Evolutionary conservation across 2,888 invertebrate genomes (phyloP), one percentile per base, ranked within the genome.

Genomic region (Crocallis elinguaria): DNA sequence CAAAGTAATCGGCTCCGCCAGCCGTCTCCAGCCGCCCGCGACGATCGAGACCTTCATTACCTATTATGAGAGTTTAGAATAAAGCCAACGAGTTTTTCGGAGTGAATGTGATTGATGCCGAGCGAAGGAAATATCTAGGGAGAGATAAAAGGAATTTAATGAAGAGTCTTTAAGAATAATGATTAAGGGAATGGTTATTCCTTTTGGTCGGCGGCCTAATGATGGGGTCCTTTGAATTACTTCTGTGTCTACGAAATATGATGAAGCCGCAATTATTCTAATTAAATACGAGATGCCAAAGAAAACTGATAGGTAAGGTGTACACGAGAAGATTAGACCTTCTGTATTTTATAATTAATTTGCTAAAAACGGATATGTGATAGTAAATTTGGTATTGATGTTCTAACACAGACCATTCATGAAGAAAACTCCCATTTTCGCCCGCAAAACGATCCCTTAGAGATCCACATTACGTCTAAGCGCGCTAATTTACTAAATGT

Each of bases 31-130:
- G 87, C 83, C 86, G 77, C 77, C 82, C 82, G 79, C 82, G 79
- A 77, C 87, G 85, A 87, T 87, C 84, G 81, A 80, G 84, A 84
- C 87, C 87, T 89, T 88, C 88, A 91, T 90, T 90, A 90, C 89
- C 90, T 90, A 90, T 90, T 91, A 91, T 88, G 89, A 89, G 90
- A 90, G 88, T 91, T 91, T 89, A 90, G 88, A 90, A 90, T 90
- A 88, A 90, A 88, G 88, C 88, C 88, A 89, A 88, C 86, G 88
- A 90, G 88, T 89, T 90, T 90, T 90, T 90, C 84, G 82, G 75
- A 89, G 85, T 87, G 88, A 88, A 89, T 90, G 88, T 91, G 91
- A 91, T 91, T 91, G 91, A 91, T 91, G 89, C 88, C 82, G 74
- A 84, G 75, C 81, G 79, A 82, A 88, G 86, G 84, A 89, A 90